These are phyloP conservation scores for Penaeus japonicus DNA, from an alignment of 1,140 invertebrate species.

Conservation along the genomic window DNA sequence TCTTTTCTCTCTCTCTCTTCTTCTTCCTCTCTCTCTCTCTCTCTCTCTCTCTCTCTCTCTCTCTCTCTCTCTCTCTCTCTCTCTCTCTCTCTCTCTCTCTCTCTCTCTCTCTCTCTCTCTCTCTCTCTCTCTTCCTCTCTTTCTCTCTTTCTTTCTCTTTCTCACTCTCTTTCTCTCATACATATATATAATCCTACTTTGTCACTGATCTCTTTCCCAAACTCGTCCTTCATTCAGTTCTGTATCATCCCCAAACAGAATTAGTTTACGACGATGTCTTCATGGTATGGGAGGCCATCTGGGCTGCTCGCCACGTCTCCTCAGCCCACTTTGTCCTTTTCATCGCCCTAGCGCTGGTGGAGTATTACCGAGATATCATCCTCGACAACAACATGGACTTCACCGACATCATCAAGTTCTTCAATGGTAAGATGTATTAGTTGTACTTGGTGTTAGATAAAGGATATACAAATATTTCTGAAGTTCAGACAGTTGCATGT, in stretches of 20 bases:
- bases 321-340: constrained; percentile 92
- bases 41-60: no score
- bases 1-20: no score
- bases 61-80: no score
- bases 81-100: no score
- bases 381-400: constrained; percentile 96
- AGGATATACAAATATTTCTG: neutral
- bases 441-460: neutral
- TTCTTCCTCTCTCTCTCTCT: no score
- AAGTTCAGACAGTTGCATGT: no score
- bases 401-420: constrained; percentile 97
- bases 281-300: constrained; percentile 93
- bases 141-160: no score
- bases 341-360: constrained; percentile 87
- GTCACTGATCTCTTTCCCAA: no score
- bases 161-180: neutral
- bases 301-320: constrained; percentile 88
- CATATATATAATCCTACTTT: neutral
- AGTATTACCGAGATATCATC: constrained; percentile 93
- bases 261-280: constrained; percentile 91
- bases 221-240: no score
- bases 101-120: no score
- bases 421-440: constrained; percentile 71
- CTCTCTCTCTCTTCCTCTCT: no score
- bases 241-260: constrained; percentile 68